A percentile compares a stretch with the other conserved stretches of the same genome.
Evolutionary conservation across 2,888 invertebrate species (phyloP).

Genomic region (Strigamia crassipes): DNA sequence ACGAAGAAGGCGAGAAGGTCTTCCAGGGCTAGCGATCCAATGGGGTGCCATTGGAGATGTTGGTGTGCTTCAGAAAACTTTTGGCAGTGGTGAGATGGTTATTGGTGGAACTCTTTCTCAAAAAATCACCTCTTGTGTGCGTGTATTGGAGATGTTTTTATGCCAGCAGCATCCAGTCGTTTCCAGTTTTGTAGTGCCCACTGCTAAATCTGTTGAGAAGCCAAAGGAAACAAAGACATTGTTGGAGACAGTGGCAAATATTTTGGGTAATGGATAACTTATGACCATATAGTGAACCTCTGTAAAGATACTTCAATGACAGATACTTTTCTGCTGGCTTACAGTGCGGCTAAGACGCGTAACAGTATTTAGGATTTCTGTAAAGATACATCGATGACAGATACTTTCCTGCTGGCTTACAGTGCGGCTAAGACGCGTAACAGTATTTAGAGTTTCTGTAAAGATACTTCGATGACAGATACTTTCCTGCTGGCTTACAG

Average conservation of each 20-base stretch:
- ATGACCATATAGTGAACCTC: too few relatives aligned
- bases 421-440: too few relatives aligned
- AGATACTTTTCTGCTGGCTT: too few relatives aligned
- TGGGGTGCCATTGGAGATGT: slow-evolving; percentile 99
- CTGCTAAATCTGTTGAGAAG: slow-evolving; percentile 64
- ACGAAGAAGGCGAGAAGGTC: slow-evolving; percentile 76
- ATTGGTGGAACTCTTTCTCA: slow-evolving; percentile 96
- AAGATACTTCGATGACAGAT: too few relatives aligned
- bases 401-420: too few relatives aligned
- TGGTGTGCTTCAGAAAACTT: slow-evolving; percentile 85
- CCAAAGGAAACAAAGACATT: slow-evolving; percentile 67
- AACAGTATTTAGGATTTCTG: too few relatives aligned
- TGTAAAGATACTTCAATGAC: too few relatives aligned
- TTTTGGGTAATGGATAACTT: slow-evolving; percentile 62
- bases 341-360: too few relatives aligned
- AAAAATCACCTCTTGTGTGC: slow-evolving; percentile 87
- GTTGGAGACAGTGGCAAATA: slow-evolving; percentile 81
- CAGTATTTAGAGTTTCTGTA: too few relatives aligned
- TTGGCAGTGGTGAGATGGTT: slow-evolving; percentile 84
- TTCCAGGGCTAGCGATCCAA: slow-evolving; percentile 86
- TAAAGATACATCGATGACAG: too few relatives aligned
- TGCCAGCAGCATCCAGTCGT: slow-evolving; percentile 85
- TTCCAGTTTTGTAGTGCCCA: slow-evolving; percentile 86
- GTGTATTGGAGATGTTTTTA: slow-evolving; percentile 85
- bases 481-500: too few relatives aligned